Base-by-base conservation (phyloP, 2,797 vertebrate genomes). In the Esox masquinongy region DNA sequence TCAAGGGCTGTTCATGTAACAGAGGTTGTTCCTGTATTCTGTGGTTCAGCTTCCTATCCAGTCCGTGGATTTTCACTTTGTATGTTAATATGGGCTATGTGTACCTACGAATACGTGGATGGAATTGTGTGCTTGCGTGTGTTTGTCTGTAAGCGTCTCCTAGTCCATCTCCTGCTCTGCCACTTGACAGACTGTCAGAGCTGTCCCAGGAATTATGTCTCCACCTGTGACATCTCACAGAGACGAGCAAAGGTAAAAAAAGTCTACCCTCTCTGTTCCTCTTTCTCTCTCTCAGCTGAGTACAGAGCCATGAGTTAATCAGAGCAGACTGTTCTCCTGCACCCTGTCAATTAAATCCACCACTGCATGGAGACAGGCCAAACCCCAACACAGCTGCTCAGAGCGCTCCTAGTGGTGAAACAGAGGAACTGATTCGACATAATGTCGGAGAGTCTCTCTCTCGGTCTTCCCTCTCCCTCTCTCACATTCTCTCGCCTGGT, bases 21-120 rank as follows among this genome's bases (percentile, higher is more conserved):
- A 47, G 2, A 49, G 19, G 22, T 50, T 70, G 68, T 50, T 70
- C 26, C 49, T 49, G 22, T 70, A 22, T 70, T 24, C 11, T 16
- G n/a, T 26, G 56, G 56, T 50, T 70, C 24, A 26, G 43, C 43
- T 47, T 50, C 22, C n/a, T 47, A n/a, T 70, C 47, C 39, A 17
- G 47, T 29, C 24, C 47, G 22, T 29, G 22, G 84, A 83, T 91
- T 91, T 59, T 90, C 90, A 90, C 90, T 93, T 91, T 91, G 91
- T 92, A 92, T 92, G 91, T 89, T 91, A 92, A 92, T 91, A 88
- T 89, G 86, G 73, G 78, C 88, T 87, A 90, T 88, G 91, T 91
- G 91, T 92, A 91, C 90, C 83, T 83, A 85, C 85, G 87, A 83
- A 51, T 53, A n/a, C 66, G 80, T 76, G 76, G 72, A 79, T 59